Base-by-base conservation (phyloP, 2,888 invertebrate genomes). In the Mactromeris polynyma region DNA sequence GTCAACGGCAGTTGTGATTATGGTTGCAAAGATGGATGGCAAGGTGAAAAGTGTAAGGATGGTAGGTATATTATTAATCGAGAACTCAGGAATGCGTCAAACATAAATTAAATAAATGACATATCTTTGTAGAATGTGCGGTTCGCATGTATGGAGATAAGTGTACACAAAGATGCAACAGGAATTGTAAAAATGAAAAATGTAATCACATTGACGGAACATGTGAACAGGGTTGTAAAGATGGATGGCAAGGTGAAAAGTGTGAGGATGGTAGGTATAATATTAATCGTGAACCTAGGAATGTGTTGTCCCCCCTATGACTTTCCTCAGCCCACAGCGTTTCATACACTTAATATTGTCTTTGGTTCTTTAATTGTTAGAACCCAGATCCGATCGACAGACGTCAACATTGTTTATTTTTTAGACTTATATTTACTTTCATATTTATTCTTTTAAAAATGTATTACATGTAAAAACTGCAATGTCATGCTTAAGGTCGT, bases 141-240 rank as follows among this genome's bases (percentile, higher is more conserved):
- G 11, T n/a, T 33, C 36, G 81, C 58, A 80, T n/a, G n/a, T 81
- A 54, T 54, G 81, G 81, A 19, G 81, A 54, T 19, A 17, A 33
- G 9, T 81, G 81, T 36, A 7, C 21, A 21, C 36, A 58, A 2
- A 33, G 58, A 3, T 81, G 81, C 21, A 81, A 51, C 58, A 36
- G 11, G 14, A 11, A 81, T 54, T 81, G 81, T 51, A 11, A 36
- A 36, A 19, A n/a, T 36, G 31, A 1, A 54, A 54, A 9, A 33
- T 81, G 81, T 81, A 36, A 58, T 31, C 14, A 33, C 21, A 54
- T n/a, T 36, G 54, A 54, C n/a, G 81, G 81, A 33, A 6, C 31
- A 26, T 81, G 81, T 54, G 19, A 46, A 54, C 0, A 33, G 1
- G 81, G 81, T 11, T 81, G 81, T 38, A 19, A 54, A 38, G 81